These are phyloP conservation scores for Disparrhopalites patrizii DNA, from an alignment of 2,888 invertebrate genomes.

Conservation along the genomic window DNA sequence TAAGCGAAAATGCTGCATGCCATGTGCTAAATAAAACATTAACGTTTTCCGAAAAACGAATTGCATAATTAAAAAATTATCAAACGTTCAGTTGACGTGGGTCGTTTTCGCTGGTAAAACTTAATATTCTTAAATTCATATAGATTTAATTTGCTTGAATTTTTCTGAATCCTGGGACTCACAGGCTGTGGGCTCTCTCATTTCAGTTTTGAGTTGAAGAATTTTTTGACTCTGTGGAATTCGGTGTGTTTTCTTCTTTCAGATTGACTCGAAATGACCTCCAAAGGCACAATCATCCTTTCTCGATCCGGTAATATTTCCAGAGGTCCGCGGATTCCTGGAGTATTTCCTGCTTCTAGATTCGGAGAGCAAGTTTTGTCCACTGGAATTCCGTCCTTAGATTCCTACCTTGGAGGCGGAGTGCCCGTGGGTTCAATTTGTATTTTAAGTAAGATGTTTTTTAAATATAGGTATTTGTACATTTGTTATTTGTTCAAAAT, in stretches of 20 bases:
- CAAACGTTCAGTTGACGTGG: too few species aligned
- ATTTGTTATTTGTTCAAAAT: constrained; percentile 1
- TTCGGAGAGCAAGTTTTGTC: constrained; percentile 46
- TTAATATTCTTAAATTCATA: too few species aligned
- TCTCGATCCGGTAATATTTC: background rate
- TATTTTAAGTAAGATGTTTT: constrained; percentile 33
- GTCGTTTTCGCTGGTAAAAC: too few species aligned
- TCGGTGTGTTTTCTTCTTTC: too few species aligned
- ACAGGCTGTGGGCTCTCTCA: too few species aligned
- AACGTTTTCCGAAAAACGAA: too few species aligned
- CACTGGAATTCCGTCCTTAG: constrained; percentile 42
- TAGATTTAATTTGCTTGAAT: too few species aligned
- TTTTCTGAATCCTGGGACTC: too few species aligned
- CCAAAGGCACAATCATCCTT: constrained; percentile 3
- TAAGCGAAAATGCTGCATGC: too few species aligned
- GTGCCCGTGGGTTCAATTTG: constrained; percentile 39
- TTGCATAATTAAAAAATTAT: too few species aligned
- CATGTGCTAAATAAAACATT: too few species aligned
- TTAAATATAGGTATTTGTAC: background rate
- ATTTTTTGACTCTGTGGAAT: background rate
- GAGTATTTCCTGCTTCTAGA: constrained; percentile 40
- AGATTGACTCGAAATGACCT: background rate
- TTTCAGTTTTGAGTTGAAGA: background rate
- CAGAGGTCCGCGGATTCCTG: constrained; percentile 38
- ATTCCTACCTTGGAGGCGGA: constrained; percentile 42